Base-by-base conservation (phyloP, 2,888 invertebrate genomes). In the Heteromyza rotundicornis region DNA sequence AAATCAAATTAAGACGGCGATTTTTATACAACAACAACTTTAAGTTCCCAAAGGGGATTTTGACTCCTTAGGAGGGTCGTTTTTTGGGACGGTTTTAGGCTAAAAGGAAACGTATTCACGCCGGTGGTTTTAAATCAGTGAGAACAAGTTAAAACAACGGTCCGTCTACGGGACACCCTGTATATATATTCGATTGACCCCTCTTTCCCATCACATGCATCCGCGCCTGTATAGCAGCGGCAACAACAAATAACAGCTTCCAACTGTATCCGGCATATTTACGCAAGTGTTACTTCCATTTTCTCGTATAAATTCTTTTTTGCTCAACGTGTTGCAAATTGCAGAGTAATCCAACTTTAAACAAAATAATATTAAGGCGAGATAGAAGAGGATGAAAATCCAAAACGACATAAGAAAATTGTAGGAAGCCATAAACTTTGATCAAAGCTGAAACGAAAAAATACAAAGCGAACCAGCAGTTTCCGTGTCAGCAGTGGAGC, bases 331-430 rank as follows among this genome's bases (percentile, higher is more conserved):
- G 49, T 49, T 57, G 57, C 49, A 57, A 57, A 57, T 57, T 57
- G 57, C 49, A 49, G 32, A 27, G 57, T 57, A 57, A 57, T 49
- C 49, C 50, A 57, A 57, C 49, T 57, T 49, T 49, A 49, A 57
- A 57, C 47, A 57, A 49, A 57, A 57, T 57, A 57, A 57, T 57
- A 32, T n/a, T 7, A 40, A 22, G 22, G 32, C 27, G 16, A n/a
- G 16, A 40, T 10, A n/a, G 14, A 40, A 40, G 16, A 40, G 14
- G 40, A 10, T 40, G 40, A 40, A n/a, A 10, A 40, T 10, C 10
- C 10, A 40, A 40, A n/a, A n/a, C n/a, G n/a, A n/a, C n/a, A n/a
- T n/a, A n/a, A 24, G 27, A 52, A 27, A 24, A n/a, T 52, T 16
- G 24, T 2, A 52, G 16, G 24, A 5, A 52, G 10, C 1, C 52